phyloP scores from a whole-genome alignment of 37 sponge, comb jelly and placozoan species.

The Ianthella basta region DNA sequence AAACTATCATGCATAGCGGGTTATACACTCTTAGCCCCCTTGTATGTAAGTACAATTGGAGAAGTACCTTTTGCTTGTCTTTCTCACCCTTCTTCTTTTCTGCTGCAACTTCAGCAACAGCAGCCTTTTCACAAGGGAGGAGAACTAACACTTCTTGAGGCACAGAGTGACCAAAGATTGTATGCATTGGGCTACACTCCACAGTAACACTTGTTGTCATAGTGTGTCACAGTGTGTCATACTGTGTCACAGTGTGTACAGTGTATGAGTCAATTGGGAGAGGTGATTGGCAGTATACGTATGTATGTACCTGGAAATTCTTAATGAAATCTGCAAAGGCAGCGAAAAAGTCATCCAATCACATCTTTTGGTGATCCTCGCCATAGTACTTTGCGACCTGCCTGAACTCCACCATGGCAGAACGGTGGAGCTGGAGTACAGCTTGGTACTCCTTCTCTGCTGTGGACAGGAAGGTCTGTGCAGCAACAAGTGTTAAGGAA shows the following conservation, averaged over 20 bases:
- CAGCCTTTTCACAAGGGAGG: background rate
- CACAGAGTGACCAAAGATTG: too few species aligned
- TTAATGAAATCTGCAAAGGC: slow-evolving; percentile 66
- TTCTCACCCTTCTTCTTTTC: slow-evolving; percentile 13
- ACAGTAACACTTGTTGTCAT: too few species aligned
- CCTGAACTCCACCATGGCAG: slow-evolving; percentile 61
- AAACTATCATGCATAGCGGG: too few species aligned
- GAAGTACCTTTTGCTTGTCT: slow-evolving; percentile 15
- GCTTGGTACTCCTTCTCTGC: slow-evolving; percentile 44
- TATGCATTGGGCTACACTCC: too few species aligned
- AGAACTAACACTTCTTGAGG: too few species aligned
- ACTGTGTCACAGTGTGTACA: too few species aligned
- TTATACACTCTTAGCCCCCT: too few species aligned
- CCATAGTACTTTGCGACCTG: slow-evolving; percentile 67
- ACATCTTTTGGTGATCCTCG: slow-evolving; percentile 64
- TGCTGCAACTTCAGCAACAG: slow-evolving; percentile 14
- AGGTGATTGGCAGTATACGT: too few species aligned
- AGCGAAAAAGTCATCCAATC: slow-evolving; percentile 86
- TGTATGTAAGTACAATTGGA: too few species aligned
- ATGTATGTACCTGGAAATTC: slow-evolving; percentile 64
- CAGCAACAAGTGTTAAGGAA: background rate
- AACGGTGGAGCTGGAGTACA: slow-evolving; percentile 47
- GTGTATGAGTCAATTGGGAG: too few species aligned
- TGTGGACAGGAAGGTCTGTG: slow-evolving; percentile 61
- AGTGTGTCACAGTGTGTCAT: too few species aligned